These are phyloP conservation scores for Sarcophaga rosellei DNA, from an alignment of 2,888 invertebrate species.

Conservation along the genomic window DNA sequence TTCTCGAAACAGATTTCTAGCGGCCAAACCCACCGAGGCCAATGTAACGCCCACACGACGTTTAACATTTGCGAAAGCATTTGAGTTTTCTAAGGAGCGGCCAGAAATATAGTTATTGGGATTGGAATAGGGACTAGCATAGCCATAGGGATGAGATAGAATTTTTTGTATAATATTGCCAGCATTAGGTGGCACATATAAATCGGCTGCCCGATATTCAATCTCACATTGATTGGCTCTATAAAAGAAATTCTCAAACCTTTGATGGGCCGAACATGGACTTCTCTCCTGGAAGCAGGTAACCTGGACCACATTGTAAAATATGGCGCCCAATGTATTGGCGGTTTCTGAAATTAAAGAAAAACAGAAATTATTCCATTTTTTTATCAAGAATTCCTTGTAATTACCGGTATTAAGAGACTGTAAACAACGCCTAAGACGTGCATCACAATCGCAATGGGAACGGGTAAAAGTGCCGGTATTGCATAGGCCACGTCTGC, in stretches of 20 bases:
- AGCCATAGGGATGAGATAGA: conserved; percentile 72
- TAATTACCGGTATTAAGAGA: conserved; percentile 83
- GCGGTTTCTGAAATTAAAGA: conserved; percentile 83
- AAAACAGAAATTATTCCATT: not conserved
- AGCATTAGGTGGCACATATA: conserved; percentile 78
- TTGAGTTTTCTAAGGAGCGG: conserved; percentile 36
- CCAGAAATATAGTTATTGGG: conserved; percentile 41
- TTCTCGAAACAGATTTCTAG: conserved; percentile 78
- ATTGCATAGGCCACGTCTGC: conserved; percentile 86
- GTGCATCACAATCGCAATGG: conserved; percentile 89
- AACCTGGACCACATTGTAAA: conserved; percentile 88
- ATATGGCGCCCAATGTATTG: conserved; percentile 87
- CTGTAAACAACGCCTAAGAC: conserved; percentile 87
- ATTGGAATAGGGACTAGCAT: conserved; percentile 31
- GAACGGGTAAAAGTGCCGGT: conserved; percentile 86
- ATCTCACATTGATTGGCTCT: conserved; percentile 74
- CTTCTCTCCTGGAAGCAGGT: conserved; percentile 87
- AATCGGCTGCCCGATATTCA: conserved; percentile 76
- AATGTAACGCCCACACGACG: conserved; percentile 78
- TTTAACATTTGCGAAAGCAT: conserved; percentile 64
- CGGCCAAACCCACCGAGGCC: conserved; percentile 79
- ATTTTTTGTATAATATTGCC: conserved; percentile 77
- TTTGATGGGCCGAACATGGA: conserved; percentile 85
- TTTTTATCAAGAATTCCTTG: not conserved
- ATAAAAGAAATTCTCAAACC: conserved; percentile 81